Evolutionary conservation across 1,140 invertebrate species (phyloP), one percentile per base, ranked within the genome.

Genomic region (Eumaeus atala): DNA sequence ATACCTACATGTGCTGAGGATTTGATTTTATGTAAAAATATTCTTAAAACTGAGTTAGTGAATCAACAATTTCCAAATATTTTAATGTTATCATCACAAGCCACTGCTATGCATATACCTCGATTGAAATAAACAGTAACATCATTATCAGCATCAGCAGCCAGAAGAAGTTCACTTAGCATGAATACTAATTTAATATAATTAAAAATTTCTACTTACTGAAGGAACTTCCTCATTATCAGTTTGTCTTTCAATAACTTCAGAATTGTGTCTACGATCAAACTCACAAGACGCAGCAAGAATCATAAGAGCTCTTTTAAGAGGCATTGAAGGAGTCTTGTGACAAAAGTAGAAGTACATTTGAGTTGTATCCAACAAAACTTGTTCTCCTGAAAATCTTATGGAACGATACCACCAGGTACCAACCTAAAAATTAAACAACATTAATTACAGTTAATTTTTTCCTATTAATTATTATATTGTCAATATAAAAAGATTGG

Each of bases 351-450:
- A 96, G 74, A 95, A 97, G 87, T 98, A 99, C 80, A 99, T 92
- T 78, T 97, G 93, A 1, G 97, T 96, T 14, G 98, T 99, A 74
- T 98, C 95, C 14, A 99, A 81, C 8, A 99, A 88, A 10, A 99
- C 97, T 90, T 97, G 95, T 80, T 98, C 97, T 64, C 96, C 96
- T 64, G 96, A 97, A 84, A 96, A 99, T 72, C 97, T 93, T 61
- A 99, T 99, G 48, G 97, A 98, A 58, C 95, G 92, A 84, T 99
- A 98, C 98, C 98, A 99, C 98, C 98, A 99, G 67, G 95, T 95
- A 47, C 97, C 97, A 63, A 99, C 94, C 89, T 90, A 64, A 57
- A 87, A 84, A 51, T 38, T 11, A 48, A 33, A 42, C 14, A 11
- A 48, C 38, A 28, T 37, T 48, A 58, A 8, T 37, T 55, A 12